Evolutionary conservation across 2,113 vertebrate genomes (phyloP).

Genomic region (Mormyrus iriodes): DNA sequence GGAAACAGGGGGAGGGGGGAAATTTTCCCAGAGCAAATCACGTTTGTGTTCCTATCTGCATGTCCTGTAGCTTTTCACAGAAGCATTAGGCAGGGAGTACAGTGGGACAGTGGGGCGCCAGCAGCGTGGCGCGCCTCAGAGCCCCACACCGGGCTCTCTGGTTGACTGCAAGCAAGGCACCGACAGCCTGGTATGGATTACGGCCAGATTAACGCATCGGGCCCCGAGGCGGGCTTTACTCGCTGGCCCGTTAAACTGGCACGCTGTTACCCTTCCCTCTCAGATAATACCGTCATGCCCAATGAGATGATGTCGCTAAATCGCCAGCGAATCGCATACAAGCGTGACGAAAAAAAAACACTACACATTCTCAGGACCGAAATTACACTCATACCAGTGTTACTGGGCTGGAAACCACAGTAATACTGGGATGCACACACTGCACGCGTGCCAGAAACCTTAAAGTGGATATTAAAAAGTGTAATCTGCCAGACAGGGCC

Average conservation of each 20-base stretch:
- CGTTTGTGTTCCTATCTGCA: neutral
- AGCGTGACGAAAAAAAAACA: neutral
- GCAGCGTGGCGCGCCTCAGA: neutral
- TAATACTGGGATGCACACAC: neutral
- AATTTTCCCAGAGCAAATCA: neutral
- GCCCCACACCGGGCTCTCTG: neutral
- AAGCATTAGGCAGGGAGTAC: neutral
- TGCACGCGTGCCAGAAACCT: neutral
- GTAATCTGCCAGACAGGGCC: neutral
- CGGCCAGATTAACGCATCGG: neutral
- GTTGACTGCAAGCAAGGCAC: neutral
- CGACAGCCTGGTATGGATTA: neutral
- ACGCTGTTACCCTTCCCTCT: neutral
- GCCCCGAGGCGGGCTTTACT: neutral
- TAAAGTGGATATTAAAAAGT: neutral
- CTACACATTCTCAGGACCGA: neutral
- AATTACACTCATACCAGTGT: neutral
- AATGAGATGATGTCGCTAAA: neutral
- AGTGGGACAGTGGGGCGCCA: neutral
- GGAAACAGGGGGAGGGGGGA: neutral
- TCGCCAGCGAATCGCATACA: neutral
- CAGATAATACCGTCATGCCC: neutral
- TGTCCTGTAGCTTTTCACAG: neutral
- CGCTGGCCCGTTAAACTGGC: neutral
- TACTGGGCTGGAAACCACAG: neutral